phyloP scores from a whole-genome alignment of 2,113 vertebrate genomes.

The Motacilla alba region DNA sequence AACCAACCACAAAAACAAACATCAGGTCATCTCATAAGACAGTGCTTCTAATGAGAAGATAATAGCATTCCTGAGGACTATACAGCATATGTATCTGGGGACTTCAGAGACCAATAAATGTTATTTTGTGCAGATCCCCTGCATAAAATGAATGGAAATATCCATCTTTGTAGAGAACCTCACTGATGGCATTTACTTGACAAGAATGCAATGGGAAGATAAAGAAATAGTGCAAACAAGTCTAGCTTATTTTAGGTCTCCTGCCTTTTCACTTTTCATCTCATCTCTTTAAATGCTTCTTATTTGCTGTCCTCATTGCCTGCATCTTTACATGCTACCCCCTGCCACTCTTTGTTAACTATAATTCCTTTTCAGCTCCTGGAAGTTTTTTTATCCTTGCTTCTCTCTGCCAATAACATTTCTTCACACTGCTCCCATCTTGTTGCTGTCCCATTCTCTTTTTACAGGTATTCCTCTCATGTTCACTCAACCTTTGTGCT shows the following conservation, averaged over 20 bases:
- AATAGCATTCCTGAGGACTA: conserved; percentile 50
- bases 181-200: background rate
- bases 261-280: background rate
- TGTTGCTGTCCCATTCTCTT: background rate
- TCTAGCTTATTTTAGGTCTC: background rate
- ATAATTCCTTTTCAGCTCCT: background rate
- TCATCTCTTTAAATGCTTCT: background rate
- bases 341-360: background rate
- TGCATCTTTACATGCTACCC: background rate
- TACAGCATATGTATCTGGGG: background rate
- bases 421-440: no score
- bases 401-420: background rate
- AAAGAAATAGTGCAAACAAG: background rate
- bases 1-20: background rate
- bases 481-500: background rate
- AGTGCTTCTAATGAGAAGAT: background rate
- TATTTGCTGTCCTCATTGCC: background rate
- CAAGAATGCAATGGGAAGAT: background rate
- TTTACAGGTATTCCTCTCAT: background rate
- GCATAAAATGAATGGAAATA: background rate
- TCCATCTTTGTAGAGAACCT: background rate
- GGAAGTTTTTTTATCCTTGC: background rate
- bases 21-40: background rate
- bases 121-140: background rate
- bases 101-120: background rate